Base-by-base conservation (phyloP, 2,888 invertebrate species). In the Andrena haemorrhoa region DNA sequence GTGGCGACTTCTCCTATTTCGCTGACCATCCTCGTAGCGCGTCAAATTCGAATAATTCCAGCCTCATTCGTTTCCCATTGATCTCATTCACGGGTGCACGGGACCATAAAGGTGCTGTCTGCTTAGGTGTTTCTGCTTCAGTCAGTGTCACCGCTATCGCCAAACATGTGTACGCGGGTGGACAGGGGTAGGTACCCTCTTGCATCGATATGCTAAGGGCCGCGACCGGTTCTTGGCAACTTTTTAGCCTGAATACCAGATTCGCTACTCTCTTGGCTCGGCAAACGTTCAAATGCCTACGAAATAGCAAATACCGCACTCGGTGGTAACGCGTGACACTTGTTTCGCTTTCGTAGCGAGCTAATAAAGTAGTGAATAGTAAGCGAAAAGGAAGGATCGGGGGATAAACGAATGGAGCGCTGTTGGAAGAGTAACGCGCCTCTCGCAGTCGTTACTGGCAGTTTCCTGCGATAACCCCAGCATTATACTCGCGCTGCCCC, bases 381-480 rank as follows among this genome's bases (percentile, higher is more conserved):
- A 35, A 29, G 16, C 51, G 7, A 35, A 5, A 1, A 12, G 53
- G 16, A 53, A 8, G 47, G 35, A 61, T 65, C 26, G 60, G 47
- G 31, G 79, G 70, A 65, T 58, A 78, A 66, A 65, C 79, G 79
- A 65, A 66, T 41, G 41, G 53, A 68, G 53, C 73, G 74, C 56
- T 58, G 82, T 89, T 82, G 76, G 64, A 83, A 89, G 84, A 88
- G 23, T 88, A 86, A 83, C 85, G 35, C 79, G 87, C 85, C 90
- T 91, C 90, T 89, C 90, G 89, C 83, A 75, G 75, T 79, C 90
- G 91, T 92, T 92, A 93, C 91, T 90, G 90, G 89, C 92, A 92
- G 92, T 93, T 93, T 93, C 92, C 92, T 92, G 92, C 88, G 88
- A 90, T 90, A 91, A 90, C 90, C 90, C 90, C 88, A 70, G 85